phyloP scores from a whole-genome alignment of 2,797 vertebrate genomes.

The Atherinosoma microstoma region DNA sequence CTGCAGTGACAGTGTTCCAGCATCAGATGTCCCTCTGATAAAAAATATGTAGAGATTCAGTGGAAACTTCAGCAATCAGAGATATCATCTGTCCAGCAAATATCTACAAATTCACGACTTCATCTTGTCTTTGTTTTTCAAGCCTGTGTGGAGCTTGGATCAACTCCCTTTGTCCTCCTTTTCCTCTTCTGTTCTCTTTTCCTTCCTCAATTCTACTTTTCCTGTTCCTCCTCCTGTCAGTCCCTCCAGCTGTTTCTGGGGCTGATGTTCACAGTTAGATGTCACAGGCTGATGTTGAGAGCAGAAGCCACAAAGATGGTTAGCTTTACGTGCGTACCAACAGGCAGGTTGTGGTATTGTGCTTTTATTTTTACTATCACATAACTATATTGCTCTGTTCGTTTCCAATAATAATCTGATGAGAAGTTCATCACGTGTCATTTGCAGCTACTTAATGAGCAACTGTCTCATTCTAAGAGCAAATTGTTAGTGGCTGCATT shows the following conservation, averaged over 20 bases:
- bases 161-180: constrained; percentile 65
- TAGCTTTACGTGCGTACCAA: background rate
- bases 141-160: constrained; percentile 47
- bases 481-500: too few relatives aligned
- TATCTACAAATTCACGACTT: constrained; percentile 36
- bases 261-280: constrained; percentile 27
- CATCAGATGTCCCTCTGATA: constrained; percentile 11
- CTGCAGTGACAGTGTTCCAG: constrained; percentile 43
- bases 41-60: constrained; percentile 24
- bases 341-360: background rate
- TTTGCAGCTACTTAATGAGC: too few relatives aligned
- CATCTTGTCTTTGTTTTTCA: constrained; percentile 57
- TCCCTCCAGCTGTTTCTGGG: constrained; percentile 63
- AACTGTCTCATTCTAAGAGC: too few relatives aligned
- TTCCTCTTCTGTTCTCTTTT: constrained; percentile 58
- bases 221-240: constrained; percentile 65
- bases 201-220: constrained; percentile 60
- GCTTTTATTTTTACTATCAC: too few relatives aligned
- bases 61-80: constrained; percentile 49
- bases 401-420: too few relatives aligned
- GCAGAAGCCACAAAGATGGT: too few relatives aligned
- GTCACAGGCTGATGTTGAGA: constrained; percentile 26
- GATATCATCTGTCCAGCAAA: constrained; percentile 63
- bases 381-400: too few relatives aligned
- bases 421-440: too few relatives aligned